Conservation (phyloP, 2,113 vertebrate genomes). For the Tor tambroides region DNA sequence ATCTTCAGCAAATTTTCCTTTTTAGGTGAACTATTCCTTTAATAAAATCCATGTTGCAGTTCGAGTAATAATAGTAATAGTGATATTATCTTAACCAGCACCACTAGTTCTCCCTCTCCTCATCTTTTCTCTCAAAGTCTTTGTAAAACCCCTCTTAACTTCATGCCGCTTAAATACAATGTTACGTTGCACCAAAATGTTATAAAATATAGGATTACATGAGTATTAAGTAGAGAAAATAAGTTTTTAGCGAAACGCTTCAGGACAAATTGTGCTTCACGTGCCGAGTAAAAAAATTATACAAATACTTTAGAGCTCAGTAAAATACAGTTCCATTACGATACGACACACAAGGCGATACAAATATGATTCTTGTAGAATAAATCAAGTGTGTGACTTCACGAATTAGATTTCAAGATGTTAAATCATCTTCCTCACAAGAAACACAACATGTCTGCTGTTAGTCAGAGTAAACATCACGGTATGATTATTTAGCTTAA, state of each 20-base stretch:
- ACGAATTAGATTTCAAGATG: background rate
- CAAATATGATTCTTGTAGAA: background rate
- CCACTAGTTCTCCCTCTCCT: background rate
- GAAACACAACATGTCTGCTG: background rate
- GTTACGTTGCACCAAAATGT: background rate
- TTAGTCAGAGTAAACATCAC: conserved; percentile 21
- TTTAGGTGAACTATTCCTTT: background rate
- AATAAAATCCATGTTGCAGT: background rate
- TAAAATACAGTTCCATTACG: conserved; percentile 28
- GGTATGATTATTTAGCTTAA: background rate
- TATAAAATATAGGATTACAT: conserved; percentile 36
- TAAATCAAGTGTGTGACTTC: background rate
- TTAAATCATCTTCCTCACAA: background rate
- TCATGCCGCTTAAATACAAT: background rate
- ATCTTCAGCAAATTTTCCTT: background rate
- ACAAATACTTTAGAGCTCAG: conserved; percentile 16
- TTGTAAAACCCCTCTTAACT: background rate
- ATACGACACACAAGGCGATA: background rate
- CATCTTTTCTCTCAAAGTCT: background rate
- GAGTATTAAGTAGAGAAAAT: conserved; percentile 31
- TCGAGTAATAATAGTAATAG: background rate
- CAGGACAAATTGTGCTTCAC: conserved; percentile 33
- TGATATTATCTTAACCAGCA: background rate
- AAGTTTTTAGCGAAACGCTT: background rate
- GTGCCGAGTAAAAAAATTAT: conserved; percentile 26